Evolutionary conservation across 2,888 invertebrate genomes (phyloP).

Genomic region (Pegoplata infirma): DNA sequence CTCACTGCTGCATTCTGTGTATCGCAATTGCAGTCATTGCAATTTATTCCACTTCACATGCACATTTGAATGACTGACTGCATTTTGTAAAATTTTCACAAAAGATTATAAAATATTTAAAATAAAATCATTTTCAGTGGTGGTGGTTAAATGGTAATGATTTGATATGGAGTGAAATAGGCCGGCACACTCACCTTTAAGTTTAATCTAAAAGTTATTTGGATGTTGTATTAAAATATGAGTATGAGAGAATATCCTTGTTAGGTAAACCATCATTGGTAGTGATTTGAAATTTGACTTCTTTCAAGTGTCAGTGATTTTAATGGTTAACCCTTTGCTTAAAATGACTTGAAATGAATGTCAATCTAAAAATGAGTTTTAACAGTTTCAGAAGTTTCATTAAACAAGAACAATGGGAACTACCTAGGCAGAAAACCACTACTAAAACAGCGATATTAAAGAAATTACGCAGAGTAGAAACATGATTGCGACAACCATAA

Average conservation of each 20-base stretch:
- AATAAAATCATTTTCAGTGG: not conserved
- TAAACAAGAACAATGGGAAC: too few relatives aligned
- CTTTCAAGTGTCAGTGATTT: conserved; percentile 60
- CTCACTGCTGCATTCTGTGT: not conserved
- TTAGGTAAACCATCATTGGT: not conserved
- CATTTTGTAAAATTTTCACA: too few relatives aligned
- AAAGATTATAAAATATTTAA: not conserved
- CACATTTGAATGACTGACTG: not conserved
- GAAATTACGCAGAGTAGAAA: too few relatives aligned
- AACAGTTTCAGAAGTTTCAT: too few relatives aligned
- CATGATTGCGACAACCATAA: too few relatives aligned
- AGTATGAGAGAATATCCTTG: not conserved
- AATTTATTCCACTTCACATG: not conserved
- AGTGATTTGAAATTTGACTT: conserved; percentile 31
- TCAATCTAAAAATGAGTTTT: not conserved
- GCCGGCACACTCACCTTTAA: not conserved
- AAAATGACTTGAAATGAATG: conserved; percentile 34
- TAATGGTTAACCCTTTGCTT: conserved; percentile 55
- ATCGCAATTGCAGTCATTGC: conserved; percentile 12
- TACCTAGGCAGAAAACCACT: too few relatives aligned
- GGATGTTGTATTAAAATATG: not conserved
- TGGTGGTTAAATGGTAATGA: not conserved
- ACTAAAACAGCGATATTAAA: too few relatives aligned
- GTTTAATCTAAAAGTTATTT: not conserved
- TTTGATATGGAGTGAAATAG: not conserved